Evolutionary conservation across 2,797 vertebrate species (phyloP).

Genomic region (Molossus molossus): DNA sequence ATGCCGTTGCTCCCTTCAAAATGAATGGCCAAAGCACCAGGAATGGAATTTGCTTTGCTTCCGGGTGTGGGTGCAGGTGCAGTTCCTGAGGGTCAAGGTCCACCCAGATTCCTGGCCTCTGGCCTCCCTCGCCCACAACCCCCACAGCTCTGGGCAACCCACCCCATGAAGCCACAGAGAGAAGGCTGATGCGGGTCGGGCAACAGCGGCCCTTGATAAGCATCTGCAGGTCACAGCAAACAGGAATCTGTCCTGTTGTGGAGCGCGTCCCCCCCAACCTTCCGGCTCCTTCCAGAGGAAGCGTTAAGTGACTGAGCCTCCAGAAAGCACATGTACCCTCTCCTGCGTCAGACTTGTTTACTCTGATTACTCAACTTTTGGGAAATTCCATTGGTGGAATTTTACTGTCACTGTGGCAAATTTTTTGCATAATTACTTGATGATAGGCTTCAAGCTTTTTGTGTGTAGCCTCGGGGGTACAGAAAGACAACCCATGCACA

Average conservation of each 20-base stretch:
- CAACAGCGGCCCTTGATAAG: not conserved
- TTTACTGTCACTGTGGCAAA: constrained; percentile 55
- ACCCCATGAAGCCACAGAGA: not conserved
- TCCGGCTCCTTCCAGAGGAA: not conserved
- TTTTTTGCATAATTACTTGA: constrained; percentile 18
- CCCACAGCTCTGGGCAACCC: not conserved
- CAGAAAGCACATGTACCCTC: not conserved
- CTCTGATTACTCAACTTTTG: constrained; percentile 67
- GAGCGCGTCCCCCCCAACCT: not conserved
- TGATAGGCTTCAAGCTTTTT: not conserved
- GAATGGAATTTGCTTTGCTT: not conserved
- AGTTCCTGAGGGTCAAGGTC: not conserved
- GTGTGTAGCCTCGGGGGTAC: not conserved
- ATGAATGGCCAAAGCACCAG: not conserved
- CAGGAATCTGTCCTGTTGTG: not conserved
- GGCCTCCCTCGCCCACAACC: not conserved
- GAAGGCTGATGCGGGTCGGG: not conserved
- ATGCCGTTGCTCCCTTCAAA: not conserved
- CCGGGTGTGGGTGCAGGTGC: too few relatives aligned
- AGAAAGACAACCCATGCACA: not conserved
- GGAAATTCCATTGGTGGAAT: constrained; percentile 76
- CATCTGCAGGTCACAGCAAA: not conserved
- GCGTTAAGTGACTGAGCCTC: not conserved
- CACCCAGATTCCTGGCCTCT: not conserved
- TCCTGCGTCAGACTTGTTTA: constrained; percentile 62